phyloP scores from a whole-genome alignment of 2,888 invertebrate genomes.

The Phania funesta region DNA sequence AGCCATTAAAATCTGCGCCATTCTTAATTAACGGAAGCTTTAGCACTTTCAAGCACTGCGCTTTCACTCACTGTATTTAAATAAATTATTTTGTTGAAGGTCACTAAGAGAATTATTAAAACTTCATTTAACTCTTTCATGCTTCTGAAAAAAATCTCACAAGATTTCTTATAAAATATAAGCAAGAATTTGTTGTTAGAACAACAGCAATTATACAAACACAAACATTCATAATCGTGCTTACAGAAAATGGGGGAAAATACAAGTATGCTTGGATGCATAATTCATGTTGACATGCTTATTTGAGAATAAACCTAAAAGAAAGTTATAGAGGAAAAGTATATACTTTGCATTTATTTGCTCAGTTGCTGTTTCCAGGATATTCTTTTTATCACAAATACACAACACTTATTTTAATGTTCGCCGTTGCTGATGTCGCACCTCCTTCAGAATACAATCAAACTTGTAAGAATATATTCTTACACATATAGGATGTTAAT shows the following conservation, averaged over 20 bases:
- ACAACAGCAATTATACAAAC: slow-evolving; percentile 8
- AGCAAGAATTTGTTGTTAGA: slow-evolving; percentile 44
- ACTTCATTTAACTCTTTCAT: not conserved
- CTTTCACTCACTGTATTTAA: no score
- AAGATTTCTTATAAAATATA: slow-evolving; percentile 47
- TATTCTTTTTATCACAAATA: slow-evolving; percentile 1
- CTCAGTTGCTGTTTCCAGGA: not conserved
- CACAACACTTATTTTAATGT: slow-evolving; percentile 7
- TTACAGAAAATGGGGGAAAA: slow-evolving; percentile 32
- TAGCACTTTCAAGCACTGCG: no score
- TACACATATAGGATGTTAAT: slow-evolving; percentile 65
- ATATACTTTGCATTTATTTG: slow-evolving; percentile 46
- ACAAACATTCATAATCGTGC: not conserved
- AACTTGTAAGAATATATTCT: not conserved
- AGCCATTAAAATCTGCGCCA: no score
- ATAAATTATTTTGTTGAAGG: no score
- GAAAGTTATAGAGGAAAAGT: slow-evolving; percentile 19
- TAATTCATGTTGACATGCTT: slow-evolving; percentile 67
- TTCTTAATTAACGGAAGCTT: no score
- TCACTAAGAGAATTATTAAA: no score
- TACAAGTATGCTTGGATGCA: slow-evolving; percentile 62
- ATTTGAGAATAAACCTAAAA: slow-evolving; percentile 27
- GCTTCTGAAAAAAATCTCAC: slow-evolving; percentile 33
- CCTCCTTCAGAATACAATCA: slow-evolving; percentile 24
- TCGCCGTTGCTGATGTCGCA: slow-evolving; percentile 19